Evolutionary conservation across 1,140 invertebrate species (phyloP).

Genomic region (Penaeus indicus): DNA sequence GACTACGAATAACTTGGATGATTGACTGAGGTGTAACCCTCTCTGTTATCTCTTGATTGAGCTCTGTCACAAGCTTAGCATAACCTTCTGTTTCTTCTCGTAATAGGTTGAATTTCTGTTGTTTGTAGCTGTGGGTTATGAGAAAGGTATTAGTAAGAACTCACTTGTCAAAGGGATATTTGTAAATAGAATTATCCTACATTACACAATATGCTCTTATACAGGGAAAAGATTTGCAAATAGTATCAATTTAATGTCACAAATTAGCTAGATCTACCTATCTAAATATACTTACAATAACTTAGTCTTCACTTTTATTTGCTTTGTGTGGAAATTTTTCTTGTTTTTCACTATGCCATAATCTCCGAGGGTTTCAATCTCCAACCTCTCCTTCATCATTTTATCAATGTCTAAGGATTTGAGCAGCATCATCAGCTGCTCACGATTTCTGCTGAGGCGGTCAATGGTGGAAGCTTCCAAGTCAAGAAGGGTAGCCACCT

Average conservation of each 20-base stretch:
- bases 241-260: too few relatives aligned
- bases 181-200: too few relatives aligned
- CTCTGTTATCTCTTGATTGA: constrained; percentile 88
- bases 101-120: constrained; percentile 98
- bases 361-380: constrained; percentile 93
- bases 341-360: constrained; percentile 92
- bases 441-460: constrained; percentile 77
- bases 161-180: too few relatives aligned
- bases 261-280: too few relatives aligned
- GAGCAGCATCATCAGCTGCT: constrained; percentile 74
- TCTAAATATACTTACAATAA: constrained; percentile 85
- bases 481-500: constrained; percentile 83
- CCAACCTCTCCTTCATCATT: constrained; percentile 90
- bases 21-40: constrained; percentile 76
- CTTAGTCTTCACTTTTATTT: constrained; percentile 98
- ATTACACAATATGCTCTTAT: too few relatives aligned
- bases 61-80: constrained; percentile 96
- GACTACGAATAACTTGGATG: constrained; percentile 89
- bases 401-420: constrained; percentile 75
- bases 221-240: too few relatives aligned
- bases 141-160: constrained; percentile 64
- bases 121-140: constrained; percentile 88
- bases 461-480: constrained; percentile 83
- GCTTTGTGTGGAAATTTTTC: constrained; percentile 92
- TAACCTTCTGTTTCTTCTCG: constrained; percentile 99